A percentile compares a stretch with the other conserved stretches of the same genome.
Conservation (phyloP, 2,797 vertebrate genomes). For the Malacoctenus gilli region DNA sequence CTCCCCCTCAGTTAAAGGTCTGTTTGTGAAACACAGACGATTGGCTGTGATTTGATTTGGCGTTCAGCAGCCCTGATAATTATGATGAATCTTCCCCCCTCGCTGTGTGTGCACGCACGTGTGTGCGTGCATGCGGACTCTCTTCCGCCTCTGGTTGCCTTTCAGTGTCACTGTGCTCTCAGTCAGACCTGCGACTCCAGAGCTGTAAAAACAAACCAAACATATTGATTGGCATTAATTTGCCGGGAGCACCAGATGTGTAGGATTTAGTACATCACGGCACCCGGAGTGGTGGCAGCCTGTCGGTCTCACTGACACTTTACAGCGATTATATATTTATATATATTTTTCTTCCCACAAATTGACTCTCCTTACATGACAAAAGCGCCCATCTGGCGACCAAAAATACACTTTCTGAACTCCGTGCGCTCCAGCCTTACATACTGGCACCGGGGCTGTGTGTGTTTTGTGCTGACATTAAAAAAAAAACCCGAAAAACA, state of each 20-base stretch:
- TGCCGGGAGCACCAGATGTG: constrained; percentile 51
- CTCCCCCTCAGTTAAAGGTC: constrained; percentile 50
- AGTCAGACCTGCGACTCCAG: constrained; percentile 22
- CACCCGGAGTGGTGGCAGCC: constrained; percentile 41
- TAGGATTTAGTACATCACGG: constrained; percentile 31
- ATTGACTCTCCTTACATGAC: constrained; percentile 24
- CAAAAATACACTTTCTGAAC: constrained; percentile 14
- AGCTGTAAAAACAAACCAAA: constrained; percentile 29
- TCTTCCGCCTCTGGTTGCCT: constrained; percentile 21
- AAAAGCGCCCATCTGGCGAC: constrained; percentile 31
- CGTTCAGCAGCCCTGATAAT: constrained; percentile 73
- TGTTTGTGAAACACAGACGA: constrained; percentile 66
- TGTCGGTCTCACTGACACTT: constrained; percentile 23
- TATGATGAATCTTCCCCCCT: constrained; percentile 71
- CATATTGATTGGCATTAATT: constrained; percentile 62
- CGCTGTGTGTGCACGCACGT: constrained; percentile 3
- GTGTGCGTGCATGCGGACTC: constrained; percentile 6
- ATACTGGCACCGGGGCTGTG: no score
- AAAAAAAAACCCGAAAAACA: no score
- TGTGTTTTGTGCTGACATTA: no score
- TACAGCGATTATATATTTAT: constrained; percentile 32
- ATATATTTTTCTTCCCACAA: no score
- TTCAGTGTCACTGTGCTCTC: constrained; percentile 24
- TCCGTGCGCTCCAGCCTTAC: background rate
- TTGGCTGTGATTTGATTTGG: constrained; percentile 65